Conservation (phyloP, 2,797 vertebrate genomes). For the Danio albolineatus region DNA sequence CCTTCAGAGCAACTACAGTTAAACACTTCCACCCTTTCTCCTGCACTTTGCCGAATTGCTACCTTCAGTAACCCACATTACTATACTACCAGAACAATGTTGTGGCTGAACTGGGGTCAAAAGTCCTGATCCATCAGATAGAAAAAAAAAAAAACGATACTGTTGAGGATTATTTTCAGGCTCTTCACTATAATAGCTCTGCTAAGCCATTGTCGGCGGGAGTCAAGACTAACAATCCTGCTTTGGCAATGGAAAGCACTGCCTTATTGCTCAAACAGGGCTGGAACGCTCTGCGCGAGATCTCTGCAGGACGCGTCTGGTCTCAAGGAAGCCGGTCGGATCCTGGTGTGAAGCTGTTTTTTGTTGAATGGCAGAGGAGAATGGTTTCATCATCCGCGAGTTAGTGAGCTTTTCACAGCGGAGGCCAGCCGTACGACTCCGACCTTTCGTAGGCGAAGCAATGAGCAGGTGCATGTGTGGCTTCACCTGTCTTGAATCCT, state of each 20-base stretch:
- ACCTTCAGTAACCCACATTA: conserved; percentile 10
- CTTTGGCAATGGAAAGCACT: conserved; percentile 8
- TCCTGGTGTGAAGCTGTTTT: conserved; percentile 15
- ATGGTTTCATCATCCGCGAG: conserved; percentile 36
- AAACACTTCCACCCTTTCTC: conserved; percentile 4
- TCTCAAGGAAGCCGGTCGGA: conserved; percentile 12
- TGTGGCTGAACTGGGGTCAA: conserved; percentile 20
- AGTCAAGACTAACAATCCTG: conserved; percentile 5
- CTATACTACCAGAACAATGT: conserved; percentile 4
- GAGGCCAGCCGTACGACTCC: background rate
- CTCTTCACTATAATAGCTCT: conserved; percentile 23
- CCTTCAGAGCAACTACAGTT: conserved; percentile 25
- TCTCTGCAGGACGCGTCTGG: conserved; percentile 34
- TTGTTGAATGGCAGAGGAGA: conserved; percentile 28
- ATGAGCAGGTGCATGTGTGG: conserved; percentile 9
- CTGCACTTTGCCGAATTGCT: conserved; percentile 23
- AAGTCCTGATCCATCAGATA: conserved; percentile 35
- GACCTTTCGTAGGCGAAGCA: conserved; percentile 20
- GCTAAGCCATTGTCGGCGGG: conserved; percentile 1
- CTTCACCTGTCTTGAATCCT: conserved; percentile 2
- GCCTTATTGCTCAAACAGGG: conserved; percentile 23
- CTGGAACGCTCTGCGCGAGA: conserved; percentile 17
- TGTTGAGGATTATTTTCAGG: conserved; percentile 17
- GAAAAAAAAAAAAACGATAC: background rate
- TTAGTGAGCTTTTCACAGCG: background rate